These are phyloP conservation scores for Tetragonisca angustula DNA, from an alignment of 2,888 invertebrate genomes.

Conservation along the genomic window DNA sequence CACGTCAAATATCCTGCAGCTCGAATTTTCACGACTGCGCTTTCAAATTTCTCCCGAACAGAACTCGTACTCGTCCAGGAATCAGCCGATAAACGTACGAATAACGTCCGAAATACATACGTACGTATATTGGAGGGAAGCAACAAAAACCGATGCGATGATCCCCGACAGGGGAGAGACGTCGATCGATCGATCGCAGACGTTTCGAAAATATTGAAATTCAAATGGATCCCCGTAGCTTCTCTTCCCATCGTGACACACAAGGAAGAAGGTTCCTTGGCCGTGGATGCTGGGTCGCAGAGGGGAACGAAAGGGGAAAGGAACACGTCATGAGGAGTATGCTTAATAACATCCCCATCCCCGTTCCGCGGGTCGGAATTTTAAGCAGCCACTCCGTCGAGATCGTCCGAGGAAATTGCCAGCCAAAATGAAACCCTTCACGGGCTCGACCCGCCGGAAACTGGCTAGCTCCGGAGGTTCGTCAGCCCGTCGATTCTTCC, in stretches of 20 bases:
- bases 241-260: conserved; percentile 7
- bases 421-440: conserved; percentile 38
- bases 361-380: conserved; percentile 9
- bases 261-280: background rate
- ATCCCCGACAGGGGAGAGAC: background rate
- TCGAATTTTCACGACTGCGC: background rate
- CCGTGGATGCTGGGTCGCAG: background rate
- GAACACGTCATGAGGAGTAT: conserved; percentile 29
- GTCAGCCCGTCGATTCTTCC: conserved; percentile 17
- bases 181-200: conserved; percentile 2
- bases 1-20: no score
- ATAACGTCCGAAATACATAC: background rate
- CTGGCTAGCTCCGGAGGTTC: background rate
- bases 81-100: background rate
- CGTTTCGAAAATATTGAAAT: conserved; percentile 41
- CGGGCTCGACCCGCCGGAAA: conserved; percentile 13
- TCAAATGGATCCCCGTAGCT: conserved; percentile 23
- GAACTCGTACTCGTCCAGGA: background rate
- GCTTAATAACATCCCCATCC: conserved; percentile 37
- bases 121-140: background rate
- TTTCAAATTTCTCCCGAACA: background rate
- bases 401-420: conserved; percentile 43
- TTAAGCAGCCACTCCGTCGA: conserved; percentile 36
- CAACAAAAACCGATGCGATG: background rate
- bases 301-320: background rate